Conservation (phyloP, 2,888 invertebrate species). For the Drosophila phalerata region DNA sequence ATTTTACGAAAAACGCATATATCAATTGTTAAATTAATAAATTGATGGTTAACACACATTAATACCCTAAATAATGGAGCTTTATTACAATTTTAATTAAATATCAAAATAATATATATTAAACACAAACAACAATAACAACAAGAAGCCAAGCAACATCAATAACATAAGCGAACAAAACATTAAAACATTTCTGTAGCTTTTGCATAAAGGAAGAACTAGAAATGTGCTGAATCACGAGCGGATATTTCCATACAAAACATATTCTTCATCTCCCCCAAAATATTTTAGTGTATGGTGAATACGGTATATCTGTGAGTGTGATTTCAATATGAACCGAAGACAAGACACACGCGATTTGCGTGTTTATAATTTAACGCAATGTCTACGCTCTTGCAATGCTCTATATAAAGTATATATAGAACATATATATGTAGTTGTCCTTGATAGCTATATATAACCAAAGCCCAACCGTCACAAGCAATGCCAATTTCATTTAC, state of each 20-base stretch:
- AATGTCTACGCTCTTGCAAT: constrained; percentile 45
- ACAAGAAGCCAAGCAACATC: constrained; percentile 40
- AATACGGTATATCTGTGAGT: constrained; percentile 4
- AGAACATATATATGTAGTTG: constrained; percentile 29
- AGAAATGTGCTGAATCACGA: constrained; percentile 54
- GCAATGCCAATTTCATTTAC: constrained; percentile 66
- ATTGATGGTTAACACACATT: constrained; percentile 11
- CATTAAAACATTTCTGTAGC: constrained; percentile 41
- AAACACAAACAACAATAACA: constrained; percentile 12
- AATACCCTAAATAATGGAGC: constrained; percentile 24
- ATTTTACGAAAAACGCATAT: not conserved
- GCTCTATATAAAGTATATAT: not conserved
- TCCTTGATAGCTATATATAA: constrained; percentile 70
- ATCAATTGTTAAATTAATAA: constrained; percentile 16
- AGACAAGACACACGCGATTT: constrained; percentile 54
- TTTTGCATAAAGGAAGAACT: constrained; percentile 51
- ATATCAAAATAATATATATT: constrained; percentile 12
- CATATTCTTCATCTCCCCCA: constrained; percentile 21
- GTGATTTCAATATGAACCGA: constrained; percentile 11
- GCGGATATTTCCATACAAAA: constrained; percentile 19
- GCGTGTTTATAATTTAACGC: constrained; percentile 67
- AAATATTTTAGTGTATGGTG: constrained; percentile 9
- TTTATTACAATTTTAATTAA: constrained; percentile 22
- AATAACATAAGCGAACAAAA: constrained; percentile 27
- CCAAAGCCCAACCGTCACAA: constrained; percentile 35